Base-by-base conservation (phyloP, 2,113 vertebrate species). In the Columbina picui region DNA sequence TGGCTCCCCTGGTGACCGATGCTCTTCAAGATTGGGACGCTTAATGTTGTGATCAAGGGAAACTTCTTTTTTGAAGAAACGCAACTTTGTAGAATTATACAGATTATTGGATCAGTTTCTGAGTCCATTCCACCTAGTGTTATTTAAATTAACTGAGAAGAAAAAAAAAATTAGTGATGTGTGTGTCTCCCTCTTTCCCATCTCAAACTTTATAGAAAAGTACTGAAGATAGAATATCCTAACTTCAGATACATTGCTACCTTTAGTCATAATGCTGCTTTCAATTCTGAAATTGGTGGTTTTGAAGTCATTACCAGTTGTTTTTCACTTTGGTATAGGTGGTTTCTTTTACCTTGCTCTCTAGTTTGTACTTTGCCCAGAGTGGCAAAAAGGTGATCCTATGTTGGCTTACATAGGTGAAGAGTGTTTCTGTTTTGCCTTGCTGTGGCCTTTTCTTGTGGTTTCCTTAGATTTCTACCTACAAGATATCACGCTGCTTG, bases 401-500 rank as follows among this genome's bases (percentile, higher is more conserved):
- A 0, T 55, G 29, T 22, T 61, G 27, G 34, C 39, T 78, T 47
- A 60, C 39, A 26, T 4, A 84, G 67, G 9, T 69, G 38, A 91
- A 77, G 29, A 74, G 29, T 5, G 17, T 64, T 89, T 92, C 19
- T 81, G 0, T 79, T 91, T 61, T 94, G 12, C 45, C 25, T 27
- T 76, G 8, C 49, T 59, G 23, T 73, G 53, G 19, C 39, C 32
- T 87, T 65, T 87, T 69, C 17, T 63, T 67, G 25, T 53, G 16
- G 18, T 36, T 79, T 19, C 52, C 43, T 71, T 59, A 36, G 7
- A 41, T 81, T 77, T 84, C 26, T 7, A 38, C n/a, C 29, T 68
- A 10, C 23, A 25, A 55, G 39, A n/a, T 25, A 14, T 0, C 2
- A 0, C 29, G 17, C 34, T 80, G 1, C 55, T 86, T 1, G 49